Percentiles rank a stretch among this genome's conserved stretches.
Conservation (phyloP, 2,888 invertebrate species). For the Colletes collaris region DNA sequence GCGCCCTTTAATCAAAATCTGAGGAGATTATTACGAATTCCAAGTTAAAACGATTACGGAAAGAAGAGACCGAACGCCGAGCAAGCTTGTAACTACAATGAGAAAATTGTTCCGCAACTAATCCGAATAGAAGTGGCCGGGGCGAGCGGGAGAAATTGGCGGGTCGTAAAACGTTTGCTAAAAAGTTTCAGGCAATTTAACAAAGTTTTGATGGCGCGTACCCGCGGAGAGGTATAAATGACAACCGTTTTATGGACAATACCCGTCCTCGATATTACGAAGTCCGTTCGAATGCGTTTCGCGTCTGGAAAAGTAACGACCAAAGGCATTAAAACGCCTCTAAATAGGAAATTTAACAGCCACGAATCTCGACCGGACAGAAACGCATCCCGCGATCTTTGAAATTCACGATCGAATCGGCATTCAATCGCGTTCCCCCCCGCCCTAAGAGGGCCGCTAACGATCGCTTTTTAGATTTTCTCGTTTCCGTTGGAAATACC, state of each 20-base stretch:
- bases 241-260: conserved; percentile 8
- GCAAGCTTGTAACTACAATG: too few species aligned
- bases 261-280: conserved; percentile 7
- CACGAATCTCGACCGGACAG: neutral
- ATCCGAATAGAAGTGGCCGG: neutral
- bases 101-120: neutral
- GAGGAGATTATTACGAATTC: too few species aligned
- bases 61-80: too few species aligned
- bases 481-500: conserved; percentile 3
- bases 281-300: neutral
- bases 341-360: conserved; percentile 5
- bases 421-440: neutral
- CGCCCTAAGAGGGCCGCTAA: conserved; percentile 2
- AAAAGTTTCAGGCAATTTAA: conserved; percentile 1
- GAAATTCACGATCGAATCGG: neutral
- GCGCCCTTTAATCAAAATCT: too few species aligned
- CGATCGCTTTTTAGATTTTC: conserved; percentile 27
- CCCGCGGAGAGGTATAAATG: neutral
- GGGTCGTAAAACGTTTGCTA: conserved; percentile 11
- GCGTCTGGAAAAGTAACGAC: neutral
- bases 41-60: too few species aligned
- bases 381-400: too few species aligned
- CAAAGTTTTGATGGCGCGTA: conserved; percentile 3
- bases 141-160: too few species aligned
- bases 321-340: neutral